Base-by-base conservation (phyloP, 2,113 vertebrate species). In the Peucedramus taeniatus region DNA sequence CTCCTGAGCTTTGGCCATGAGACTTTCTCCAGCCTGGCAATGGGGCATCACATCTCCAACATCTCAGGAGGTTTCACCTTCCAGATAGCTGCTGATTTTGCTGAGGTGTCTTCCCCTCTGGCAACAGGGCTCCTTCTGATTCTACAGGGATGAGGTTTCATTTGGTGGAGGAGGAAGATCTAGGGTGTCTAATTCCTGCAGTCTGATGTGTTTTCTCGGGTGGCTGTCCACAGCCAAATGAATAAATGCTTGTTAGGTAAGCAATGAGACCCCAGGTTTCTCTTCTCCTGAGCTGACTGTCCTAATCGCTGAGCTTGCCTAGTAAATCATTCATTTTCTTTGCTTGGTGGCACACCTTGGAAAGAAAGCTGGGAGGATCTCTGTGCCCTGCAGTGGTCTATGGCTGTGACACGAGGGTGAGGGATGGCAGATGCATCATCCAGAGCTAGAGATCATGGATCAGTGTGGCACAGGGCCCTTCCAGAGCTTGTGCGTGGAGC, bases 401-500 rank as follows among this genome's bases (percentile, higher is more conserved):
- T 65, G 63, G 42, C 13, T 47, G 27, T 16, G 10, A 61, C 33
- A 4, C 7, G n/a, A 51, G 78, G 69, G 26, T 5, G 13, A 66
- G 72, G 69, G 26, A 23, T 14, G 18, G 47, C 60, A 75, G 31
- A 21, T 53, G 8, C 6, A 3, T 72, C 50, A 60, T 21, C 40
- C 37, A 22, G 37, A 28, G 26, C 50, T 61, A 7, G 15, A 39
- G 28, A 28, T 22, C 2, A 1, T 19, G 68, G 54, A 19, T 50
- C 76, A 35, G 33, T 22, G 31, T 37, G 45, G 18, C 1, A 1
- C n/a, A 45, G 59, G 59, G 30, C 10, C 60, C 78, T 64, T 42
- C 35, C 21, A 1, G 0, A 40, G 19, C 15, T 72, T 0, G 0
- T 28, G 23, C 4, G 1, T 22, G 37, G 13, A 39, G 17, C 28